These are phyloP conservation scores for Plemyria rubiginata DNA, from an alignment of 2,888 invertebrate species.

Conservation along the genomic window DNA sequence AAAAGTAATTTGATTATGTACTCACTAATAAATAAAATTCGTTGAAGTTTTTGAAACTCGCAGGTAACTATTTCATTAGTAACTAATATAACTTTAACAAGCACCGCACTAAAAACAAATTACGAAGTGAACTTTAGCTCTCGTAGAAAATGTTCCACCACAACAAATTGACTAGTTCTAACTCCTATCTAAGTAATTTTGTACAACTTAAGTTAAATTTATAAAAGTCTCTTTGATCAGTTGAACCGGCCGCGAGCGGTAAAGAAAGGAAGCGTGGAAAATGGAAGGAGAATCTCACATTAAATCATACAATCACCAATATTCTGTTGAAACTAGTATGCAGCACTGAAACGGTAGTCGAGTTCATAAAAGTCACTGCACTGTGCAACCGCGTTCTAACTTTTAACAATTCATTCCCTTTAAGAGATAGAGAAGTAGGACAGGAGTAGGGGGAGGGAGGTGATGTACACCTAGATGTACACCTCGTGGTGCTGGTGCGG, in stretches of 20 bases:
- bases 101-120: conserved; percentile 79
- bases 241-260: conserved; percentile 81
- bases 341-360: conserved; percentile 51
- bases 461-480: conserved; percentile 76
- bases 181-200: conserved; percentile 72
- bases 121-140: conserved; percentile 73
- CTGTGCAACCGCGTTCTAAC: conserved; percentile 75
- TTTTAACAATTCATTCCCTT: conserved; percentile 64
- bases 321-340: conserved; percentile 58
- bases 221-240: conserved; percentile 75
- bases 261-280: conserved; percentile 54
- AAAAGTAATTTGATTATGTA: conserved; percentile 53
- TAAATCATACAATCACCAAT: conserved; percentile 51
- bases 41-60: conserved; percentile 68
- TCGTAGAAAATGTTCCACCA: conserved; percentile 80
- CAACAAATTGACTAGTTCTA: conserved; percentile 84
- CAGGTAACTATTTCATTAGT: conserved; percentile 56
- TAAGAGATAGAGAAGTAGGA: conserved; percentile 50
- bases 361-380: conserved; percentile 54
- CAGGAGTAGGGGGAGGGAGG: conserved; percentile 26
- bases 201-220: conserved; percentile 64
- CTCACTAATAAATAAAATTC: conserved; percentile 60
- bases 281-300: conserved; percentile 52
- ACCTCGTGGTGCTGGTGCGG: conserved; percentile 82
- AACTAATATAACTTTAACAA: conserved; percentile 76